Evolutionary conservation across 1,140 invertebrate species (phyloP).

Genomic region (Conus ventricosus): DNA sequence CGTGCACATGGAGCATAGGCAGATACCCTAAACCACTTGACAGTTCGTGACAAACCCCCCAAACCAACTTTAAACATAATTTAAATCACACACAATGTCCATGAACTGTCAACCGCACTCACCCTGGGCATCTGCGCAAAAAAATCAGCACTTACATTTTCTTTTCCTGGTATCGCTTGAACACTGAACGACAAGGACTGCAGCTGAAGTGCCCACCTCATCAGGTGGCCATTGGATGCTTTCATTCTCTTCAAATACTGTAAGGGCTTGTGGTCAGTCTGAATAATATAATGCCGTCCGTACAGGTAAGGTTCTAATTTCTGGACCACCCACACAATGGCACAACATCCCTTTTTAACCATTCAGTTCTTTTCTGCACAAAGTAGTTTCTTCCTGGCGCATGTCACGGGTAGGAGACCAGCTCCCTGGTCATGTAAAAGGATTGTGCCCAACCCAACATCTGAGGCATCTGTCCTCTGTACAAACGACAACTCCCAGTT

Average conservation of each 20-base stretch:
- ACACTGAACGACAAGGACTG: constrained; percentile 9
- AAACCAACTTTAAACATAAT: too few relatives aligned
- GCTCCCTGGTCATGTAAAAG: constrained; percentile 46
- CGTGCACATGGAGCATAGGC: too few relatives aligned
- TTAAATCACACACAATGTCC: too few relatives aligned
- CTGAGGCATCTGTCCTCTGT: constrained; percentile 62
- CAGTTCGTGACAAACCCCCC: too few relatives aligned
- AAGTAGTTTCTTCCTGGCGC: constrained; percentile 53
- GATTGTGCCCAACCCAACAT: constrained; percentile 47
- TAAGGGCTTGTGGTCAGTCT: constrained; percentile 77
- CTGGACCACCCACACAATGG: constrained; percentile 69
- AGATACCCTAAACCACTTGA: too few relatives aligned
- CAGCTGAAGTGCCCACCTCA: constrained; percentile 48
- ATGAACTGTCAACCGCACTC: too few relatives aligned
- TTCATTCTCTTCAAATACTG: constrained; percentile 48
- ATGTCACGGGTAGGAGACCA: constrained; percentile 49
- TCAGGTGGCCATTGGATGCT: constrained; percentile 39
- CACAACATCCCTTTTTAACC: constrained; percentile 73
- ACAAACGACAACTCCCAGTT: constrained; percentile 64
- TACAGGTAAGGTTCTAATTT: constrained; percentile 71
- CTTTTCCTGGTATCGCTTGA: neutral
- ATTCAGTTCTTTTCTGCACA: constrained; percentile 56
- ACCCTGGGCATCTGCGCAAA: neutral
- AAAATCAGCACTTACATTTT: constrained; percentile 23
- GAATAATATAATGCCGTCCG: constrained; percentile 75